Evolutionary conservation across 2,113 vertebrate genomes (phyloP).

Genomic region (Octodon degus): DNA sequence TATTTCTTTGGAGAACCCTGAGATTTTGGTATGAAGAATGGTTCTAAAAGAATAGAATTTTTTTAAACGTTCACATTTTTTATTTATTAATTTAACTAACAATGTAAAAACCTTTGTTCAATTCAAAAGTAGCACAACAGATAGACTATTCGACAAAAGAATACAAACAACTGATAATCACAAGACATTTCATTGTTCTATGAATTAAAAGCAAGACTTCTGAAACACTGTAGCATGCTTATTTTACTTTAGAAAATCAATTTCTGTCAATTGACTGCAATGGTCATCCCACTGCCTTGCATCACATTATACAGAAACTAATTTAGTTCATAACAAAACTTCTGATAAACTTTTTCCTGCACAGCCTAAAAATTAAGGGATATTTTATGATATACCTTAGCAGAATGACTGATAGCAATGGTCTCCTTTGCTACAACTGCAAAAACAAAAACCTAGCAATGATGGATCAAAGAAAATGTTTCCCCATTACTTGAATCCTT

Average conservation of each 20-base stretch:
- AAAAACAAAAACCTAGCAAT: neutral
- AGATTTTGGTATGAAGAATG: neutral
- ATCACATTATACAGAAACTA: neutral
- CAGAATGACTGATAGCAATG: neutral
- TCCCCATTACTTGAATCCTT: neutral
- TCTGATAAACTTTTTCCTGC: neutral
- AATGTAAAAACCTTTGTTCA: neutral
- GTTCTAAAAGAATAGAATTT: neutral
- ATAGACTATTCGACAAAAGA: neutral
- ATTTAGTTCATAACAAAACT: constrained; percentile 43
- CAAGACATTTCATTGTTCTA: neutral
- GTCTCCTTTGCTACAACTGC: neutral
- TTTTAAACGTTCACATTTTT: too few species aligned
- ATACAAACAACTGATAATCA: constrained; percentile 9
- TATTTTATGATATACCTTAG: neutral
- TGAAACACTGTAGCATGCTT: neutral
- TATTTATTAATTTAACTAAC: neutral
- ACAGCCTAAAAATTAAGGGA: neutral
- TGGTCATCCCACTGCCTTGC: neutral
- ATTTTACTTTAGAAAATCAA: constrained; percentile 15
- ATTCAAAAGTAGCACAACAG: neutral
- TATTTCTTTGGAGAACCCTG: neutral
- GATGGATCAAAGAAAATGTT: neutral
- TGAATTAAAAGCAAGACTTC: neutral
- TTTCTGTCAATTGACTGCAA: constrained; percentile 25